Evolutionary conservation across 1,140 invertebrate genomes (phyloP).

Genomic region (Tetragnatha versicolor): DNA sequence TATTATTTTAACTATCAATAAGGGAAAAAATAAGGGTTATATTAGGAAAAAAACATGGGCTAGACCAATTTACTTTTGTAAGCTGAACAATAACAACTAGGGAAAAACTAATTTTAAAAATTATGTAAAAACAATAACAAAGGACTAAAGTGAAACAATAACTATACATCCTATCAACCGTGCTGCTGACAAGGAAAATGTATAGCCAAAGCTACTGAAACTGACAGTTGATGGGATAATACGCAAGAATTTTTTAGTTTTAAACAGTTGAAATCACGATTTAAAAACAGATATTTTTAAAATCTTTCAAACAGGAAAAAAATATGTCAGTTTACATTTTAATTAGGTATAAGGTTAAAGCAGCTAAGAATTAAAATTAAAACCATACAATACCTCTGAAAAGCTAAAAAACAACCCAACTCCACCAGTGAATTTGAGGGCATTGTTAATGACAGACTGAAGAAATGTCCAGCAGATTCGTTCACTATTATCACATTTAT

Average conservation of each 20-base stretch:
- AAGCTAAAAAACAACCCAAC: conserved; percentile 96
- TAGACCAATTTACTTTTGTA: background rate
- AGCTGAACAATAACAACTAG: background rate
- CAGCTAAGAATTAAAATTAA: background rate
- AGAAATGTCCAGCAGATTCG: conserved; percentile 75
- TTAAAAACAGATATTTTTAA: background rate
- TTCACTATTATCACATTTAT: conserved; percentile 23
- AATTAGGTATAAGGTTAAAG: background rate
- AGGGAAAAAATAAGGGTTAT: background rate
- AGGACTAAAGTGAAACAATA: background rate
- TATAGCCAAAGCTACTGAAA: too few species aligned
- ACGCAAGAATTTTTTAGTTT: background rate
- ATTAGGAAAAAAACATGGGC: background rate
- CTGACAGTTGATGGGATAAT: too few species aligned
- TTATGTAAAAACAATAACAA: background rate
- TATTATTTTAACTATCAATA: too few species aligned
- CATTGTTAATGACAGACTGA: conserved; percentile 80
- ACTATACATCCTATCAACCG: too few species aligned
- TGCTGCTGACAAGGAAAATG: background rate
- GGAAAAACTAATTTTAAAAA: background rate
- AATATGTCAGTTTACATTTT: background rate
- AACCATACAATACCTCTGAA: conserved; percentile 79
- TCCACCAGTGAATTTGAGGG: conserved; percentile 88
- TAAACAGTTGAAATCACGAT: background rate
- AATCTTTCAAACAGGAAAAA: background rate